Evolutionary conservation across 2,113 vertebrate species (phyloP), one percentile per base, ranked within the genome.

Genomic region (Plotosus lineatus): DNA sequence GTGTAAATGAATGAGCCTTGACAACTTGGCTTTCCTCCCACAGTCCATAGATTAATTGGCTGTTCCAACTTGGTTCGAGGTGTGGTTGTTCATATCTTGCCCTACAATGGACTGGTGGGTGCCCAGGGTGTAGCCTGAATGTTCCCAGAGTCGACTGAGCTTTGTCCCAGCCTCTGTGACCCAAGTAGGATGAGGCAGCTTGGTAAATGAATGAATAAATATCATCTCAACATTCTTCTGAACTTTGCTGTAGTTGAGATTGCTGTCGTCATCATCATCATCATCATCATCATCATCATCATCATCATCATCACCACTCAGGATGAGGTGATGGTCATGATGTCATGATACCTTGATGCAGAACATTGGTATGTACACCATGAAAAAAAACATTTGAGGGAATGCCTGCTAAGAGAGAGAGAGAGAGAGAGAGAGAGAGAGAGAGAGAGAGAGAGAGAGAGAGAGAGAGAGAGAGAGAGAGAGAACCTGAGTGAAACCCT

Each of bases 401-500:
- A 75, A 31, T 28, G n/a, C 6, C 3, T 26, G 36, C 5, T 4
- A 66, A 36, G 51, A 42, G 6, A 50, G 36, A 71, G 14, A 68
- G 15, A 71, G 28, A 71, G 8, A 66, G 44, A 36, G 51, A 42
- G 6, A 50, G 36, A 71, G 14, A 68, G 15, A 71, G 28, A 71
- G n/a, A 19, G n/a, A 60, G 23, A 60, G 56, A 63, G 60, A 63
- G 28, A 63, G 26, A 63, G 60, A 66, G 9, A 73, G 38, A 51
- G 46, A 40, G 6, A 48, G 40, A 85, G 17, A 71, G 21, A 74
- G 28, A 61, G 19, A 40, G 26, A 56, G 40, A 58, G 36, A 28
- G 26, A 75, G 60, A 28, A 50, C 46, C 69, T 72, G 69, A 72
- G 6, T 56, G 9, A 77, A 63, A 72, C 6, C 56, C 15, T n/a